Evolutionary conservation across 2,888 invertebrate genomes (phyloP), one percentile per base, ranked within the genome.

Genomic region (Cecidostiba fungosa): DNA sequence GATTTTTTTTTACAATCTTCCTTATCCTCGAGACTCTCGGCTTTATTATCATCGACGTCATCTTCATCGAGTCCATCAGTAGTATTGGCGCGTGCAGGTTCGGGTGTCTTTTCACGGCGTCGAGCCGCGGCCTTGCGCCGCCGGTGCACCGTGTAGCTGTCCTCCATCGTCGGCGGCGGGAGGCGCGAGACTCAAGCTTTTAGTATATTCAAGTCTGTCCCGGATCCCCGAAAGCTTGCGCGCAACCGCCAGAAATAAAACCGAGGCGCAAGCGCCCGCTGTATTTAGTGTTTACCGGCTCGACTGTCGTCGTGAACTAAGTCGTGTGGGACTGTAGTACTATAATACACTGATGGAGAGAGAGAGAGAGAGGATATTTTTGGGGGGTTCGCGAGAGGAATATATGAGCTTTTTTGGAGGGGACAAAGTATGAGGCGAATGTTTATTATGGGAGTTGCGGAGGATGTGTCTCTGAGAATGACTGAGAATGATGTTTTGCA

Each of bases 141-240:
- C 87, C 92, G 89, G 88, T 93, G 92, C 88, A 92, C 91, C 88
- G 91, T 90, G 89, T 93, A 93, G 89, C 92, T 92, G 88, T 93
- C 92, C 90, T 93, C 93, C 92, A 93, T 93, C 76, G 66, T 85
- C 80, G 80, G 26, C 77, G 80, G 54, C 32, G 36, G 78, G 74
- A 76, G 76, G n/a, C 69, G 70, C 47, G 50, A 85, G 77, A 81
- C 80, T 80, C 47, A 29, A 73, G 66, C 59, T 66, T 16, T 36
- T 32, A 23, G 23, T n/a, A n/a, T 59, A 59, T 59, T n/a, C 69
- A 36, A n/a, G 50, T 59, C 59, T 47, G 70, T 6, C 12, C 39
- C 78, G 23, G 47, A 26, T 39, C 39, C 77, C n/a, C 32, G 12
- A 19, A 19, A 59, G 14, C n/a, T n/a, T n/a, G n/a, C n/a, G n/a